Conservation (phyloP, 2,113 vertebrate genomes). For the Apus apus region DNA sequence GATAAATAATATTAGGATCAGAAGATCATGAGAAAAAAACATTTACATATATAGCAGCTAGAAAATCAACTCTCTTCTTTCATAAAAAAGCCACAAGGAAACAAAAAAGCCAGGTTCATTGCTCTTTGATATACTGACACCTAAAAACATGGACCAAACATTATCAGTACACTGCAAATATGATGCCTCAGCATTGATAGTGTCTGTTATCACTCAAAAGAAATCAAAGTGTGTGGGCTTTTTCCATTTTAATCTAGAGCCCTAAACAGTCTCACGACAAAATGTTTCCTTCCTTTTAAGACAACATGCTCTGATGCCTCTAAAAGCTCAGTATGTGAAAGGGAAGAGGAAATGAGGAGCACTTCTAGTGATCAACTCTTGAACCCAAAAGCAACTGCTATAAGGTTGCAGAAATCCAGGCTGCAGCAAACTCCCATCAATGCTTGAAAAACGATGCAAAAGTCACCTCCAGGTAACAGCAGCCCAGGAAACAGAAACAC, state of each 20-base stretch:
- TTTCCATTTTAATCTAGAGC: not conserved
- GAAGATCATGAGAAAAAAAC: not conserved
- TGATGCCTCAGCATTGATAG: not conserved
- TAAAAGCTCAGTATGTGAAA: not conserved
- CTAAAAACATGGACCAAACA: not conserved
- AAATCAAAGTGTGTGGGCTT: not conserved
- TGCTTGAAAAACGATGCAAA: not conserved
- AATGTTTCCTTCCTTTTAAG: not conserved
- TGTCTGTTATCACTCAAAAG: not conserved
- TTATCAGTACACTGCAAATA: not conserved
- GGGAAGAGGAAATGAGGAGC: not conserved
- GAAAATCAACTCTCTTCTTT: not conserved
- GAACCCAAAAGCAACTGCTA: not conserved
- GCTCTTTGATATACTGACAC: not conserved
- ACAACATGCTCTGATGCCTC: not conserved
- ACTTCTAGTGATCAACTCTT: not conserved
- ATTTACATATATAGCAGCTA: not conserved
- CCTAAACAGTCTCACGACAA: not conserved
- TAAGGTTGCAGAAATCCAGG: not conserved
- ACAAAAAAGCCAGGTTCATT: not conserved
- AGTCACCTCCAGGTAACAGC: not conserved
- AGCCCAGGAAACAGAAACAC: not conserved
- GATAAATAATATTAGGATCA: not conserved
- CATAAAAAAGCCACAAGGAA: not conserved
- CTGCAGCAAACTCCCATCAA: not conserved